phyloP scores from a whole-genome alignment of 2,797 vertebrate genomes.

The Hippopotamyrus pictus region DNA sequence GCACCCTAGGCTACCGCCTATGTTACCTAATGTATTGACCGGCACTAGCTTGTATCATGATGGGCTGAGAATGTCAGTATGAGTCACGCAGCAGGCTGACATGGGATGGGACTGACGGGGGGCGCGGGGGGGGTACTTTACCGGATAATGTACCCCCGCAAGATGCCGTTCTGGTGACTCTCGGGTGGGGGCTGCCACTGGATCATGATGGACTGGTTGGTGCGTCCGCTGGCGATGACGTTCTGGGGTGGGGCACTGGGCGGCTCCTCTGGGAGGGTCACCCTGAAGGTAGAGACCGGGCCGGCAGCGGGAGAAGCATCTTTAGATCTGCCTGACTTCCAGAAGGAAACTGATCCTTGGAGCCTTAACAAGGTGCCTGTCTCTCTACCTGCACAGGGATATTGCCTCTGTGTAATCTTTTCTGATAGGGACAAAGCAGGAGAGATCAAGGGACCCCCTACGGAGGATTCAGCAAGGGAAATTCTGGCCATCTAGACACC shows the following conservation, averaged over 20 bases:
- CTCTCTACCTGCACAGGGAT: not conserved
- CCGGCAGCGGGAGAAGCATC: not conserved
- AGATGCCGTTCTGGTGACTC: constrained; percentile 88
- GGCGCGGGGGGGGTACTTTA: constrained; percentile 41
- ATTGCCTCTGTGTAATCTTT: not conserved
- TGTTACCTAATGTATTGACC: not conserved
- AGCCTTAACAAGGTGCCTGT: not conserved
- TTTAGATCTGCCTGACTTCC: not conserved
- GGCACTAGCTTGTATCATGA: not conserved
- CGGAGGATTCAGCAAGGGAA: not conserved
- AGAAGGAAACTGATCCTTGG: not conserved
- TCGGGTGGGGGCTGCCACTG: constrained; percentile 94
- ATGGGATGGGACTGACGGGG: not conserved
- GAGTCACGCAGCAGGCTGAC: not conserved
- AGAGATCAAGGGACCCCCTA: not conserved
- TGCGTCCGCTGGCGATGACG: constrained; percentile 87
- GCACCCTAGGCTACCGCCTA: not conserved
- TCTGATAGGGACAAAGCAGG: not conserved
- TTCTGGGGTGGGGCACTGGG: constrained; percentile 88
- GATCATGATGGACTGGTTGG: constrained; percentile 98
- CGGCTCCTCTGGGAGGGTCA: constrained; percentile 88
- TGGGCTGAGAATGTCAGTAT: not conserved
- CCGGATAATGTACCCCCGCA: constrained; percentile 86
- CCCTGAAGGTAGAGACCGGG: constrained; percentile 47
- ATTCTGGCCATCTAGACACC: not conserved